Evolutionary conservation across 2,797 vertebrate species (phyloP).

Genomic region (Pteropus rufus): DNA sequence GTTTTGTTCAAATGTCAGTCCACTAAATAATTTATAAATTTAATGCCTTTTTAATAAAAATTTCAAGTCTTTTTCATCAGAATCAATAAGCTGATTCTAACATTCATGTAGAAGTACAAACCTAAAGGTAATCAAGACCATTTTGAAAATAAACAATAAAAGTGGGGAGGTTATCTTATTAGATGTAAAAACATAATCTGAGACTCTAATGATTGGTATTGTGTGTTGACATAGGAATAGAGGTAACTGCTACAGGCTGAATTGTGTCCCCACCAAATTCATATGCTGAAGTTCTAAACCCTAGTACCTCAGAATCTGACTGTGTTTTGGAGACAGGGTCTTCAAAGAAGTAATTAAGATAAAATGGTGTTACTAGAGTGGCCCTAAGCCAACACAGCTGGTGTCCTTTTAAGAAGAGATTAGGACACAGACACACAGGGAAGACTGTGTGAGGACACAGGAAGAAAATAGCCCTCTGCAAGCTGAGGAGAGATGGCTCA

Average conservation of each 20-base stretch:
- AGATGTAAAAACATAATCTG: neutral
- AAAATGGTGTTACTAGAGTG: neutral
- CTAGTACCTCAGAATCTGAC: neutral
- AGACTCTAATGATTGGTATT: neutral
- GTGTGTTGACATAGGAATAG: neutral
- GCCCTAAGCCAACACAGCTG: neutral
- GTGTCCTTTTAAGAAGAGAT: neutral
- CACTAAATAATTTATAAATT: neutral
- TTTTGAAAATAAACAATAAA: neutral
- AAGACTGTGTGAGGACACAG: fast-evolving
- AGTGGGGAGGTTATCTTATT: neutral
- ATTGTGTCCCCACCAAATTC: neutral
- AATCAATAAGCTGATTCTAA: neutral
- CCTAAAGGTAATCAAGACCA: neutral
- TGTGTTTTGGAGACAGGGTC: neutral
- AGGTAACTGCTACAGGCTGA: neutral
- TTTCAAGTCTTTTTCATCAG: neutral
- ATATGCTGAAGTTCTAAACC: neutral
- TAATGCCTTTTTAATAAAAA: neutral
- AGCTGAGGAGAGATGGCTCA: neutral
- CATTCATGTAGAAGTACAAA: neutral
- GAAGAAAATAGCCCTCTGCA: fast-evolving
- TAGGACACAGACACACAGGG: neutral
- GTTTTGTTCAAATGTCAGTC: neutral
- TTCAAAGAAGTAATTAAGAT: neutral